phyloP scores from a whole-genome alignment of 2,797 vertebrate genomes.

The Semaprochilodus insignis region DNA sequence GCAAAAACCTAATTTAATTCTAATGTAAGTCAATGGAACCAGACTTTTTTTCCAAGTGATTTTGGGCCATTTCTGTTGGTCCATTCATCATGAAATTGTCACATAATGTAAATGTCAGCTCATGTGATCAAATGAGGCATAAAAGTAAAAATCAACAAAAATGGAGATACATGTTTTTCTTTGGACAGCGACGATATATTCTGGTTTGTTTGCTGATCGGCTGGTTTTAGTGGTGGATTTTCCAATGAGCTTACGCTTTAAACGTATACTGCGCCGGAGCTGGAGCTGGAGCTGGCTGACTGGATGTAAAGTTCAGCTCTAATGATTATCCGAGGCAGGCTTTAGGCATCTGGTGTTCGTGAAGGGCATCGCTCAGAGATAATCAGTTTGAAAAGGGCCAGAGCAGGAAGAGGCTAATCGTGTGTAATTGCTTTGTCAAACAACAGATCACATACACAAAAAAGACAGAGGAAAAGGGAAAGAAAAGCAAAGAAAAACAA shows the following conservation, averaged over 20 bases:
- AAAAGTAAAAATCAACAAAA: no score
- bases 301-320: background rate
- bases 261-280: background rate
- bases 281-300: background rate
- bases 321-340: background rate
- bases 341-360: background rate
- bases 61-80: no score
- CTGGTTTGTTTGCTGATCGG: no score
- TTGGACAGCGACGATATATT: no score
- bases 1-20: no score
- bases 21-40: no score
- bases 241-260: background rate
- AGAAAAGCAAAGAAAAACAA: slow-evolving; percentile 12
- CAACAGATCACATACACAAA: slow-evolving; percentile 53
- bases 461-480: slow-evolving; percentile 24
- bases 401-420: slow-evolving; percentile 52
- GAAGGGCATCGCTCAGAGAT: slow-evolving; percentile 36
- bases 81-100: no score
- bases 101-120: no score
- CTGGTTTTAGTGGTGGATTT: background rate
- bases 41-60: no score
- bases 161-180: no score
- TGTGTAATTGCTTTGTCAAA: slow-evolving; percentile 60
- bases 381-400: slow-evolving; percentile 27
- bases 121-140: no score